Evolutionary conservation across 2,888 invertebrate species (phyloP).

Genomic region (Deilephila porcellus): DNA sequence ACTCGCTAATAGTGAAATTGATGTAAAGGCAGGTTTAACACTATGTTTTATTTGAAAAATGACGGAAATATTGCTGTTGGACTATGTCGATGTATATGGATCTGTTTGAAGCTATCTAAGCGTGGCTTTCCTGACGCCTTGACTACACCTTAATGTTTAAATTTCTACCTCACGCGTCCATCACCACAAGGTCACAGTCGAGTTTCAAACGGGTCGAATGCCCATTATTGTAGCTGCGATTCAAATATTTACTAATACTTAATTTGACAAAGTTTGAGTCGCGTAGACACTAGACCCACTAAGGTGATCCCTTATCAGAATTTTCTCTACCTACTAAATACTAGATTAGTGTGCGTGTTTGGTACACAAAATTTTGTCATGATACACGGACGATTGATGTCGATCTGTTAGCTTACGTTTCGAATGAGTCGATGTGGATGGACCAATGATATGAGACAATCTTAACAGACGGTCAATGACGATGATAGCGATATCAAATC

Average conservation of each 20-base stretch:
- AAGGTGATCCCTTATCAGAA: slow-evolving; percentile 41
- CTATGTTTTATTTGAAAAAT: not conserved
- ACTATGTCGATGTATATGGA: slow-evolving; percentile 16
- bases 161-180: not conserved
- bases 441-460: slow-evolving; percentile 74
- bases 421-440: slow-evolving; percentile 60
- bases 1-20: not conserved
- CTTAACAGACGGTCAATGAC: slow-evolving; percentile 49
- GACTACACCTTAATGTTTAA: slow-evolving; percentile 13
- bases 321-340: slow-evolving; percentile 44
- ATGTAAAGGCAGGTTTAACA: not conserved
- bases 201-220: not conserved
- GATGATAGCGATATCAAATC: slow-evolving; percentile 27
- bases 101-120: not conserved
- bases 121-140: not conserved
- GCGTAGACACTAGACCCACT: slow-evolving; percentile 1
- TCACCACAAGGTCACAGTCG: not conserved
- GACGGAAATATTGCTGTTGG: slow-evolving; percentile 2
- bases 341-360: slow-evolving; percentile 73
- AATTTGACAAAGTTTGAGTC: slow-evolving; percentile 17
- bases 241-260: slow-evolving; percentile 10
- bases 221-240: not conserved
- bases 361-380: slow-evolving; percentile 55
- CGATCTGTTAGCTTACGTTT: slow-evolving; percentile 35
- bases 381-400: slow-evolving; percentile 59